Evolutionary conservation across 2,888 invertebrate species (phyloP).

Genomic region (Polietes domitor): DNA sequence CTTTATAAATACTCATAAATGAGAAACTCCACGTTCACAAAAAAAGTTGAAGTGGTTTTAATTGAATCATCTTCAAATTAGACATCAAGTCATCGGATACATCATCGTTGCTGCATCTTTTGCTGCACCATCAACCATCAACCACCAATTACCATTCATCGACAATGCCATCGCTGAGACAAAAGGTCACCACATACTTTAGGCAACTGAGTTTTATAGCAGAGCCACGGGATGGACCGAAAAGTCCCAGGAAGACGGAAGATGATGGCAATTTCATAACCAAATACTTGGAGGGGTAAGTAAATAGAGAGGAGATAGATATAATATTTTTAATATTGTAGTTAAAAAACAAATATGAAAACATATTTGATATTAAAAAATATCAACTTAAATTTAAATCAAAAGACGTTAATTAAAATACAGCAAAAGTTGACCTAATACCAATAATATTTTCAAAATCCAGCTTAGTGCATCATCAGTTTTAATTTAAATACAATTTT

Average conservation of each 20-base stretch:
- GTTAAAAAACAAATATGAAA: background rate
- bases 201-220: conserved; percentile 87
- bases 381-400: no score
- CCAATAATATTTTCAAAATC: no score
- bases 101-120: background rate
- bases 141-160: background rate
- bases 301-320: conserved; percentile 36
- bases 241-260: conserved; percentile 78
- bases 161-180: conserved; percentile 86
- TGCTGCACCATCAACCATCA: conserved; percentile 21
- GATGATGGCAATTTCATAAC: conserved; percentile 86
- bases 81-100: background rate
- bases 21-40: conserved; percentile 1
- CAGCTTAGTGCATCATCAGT: no score
- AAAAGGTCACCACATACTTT: conserved; percentile 87
- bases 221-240: conserved; percentile 82
- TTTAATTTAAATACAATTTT: no score
- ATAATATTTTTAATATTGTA: no score
- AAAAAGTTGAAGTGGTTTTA: conserved; percentile 33
- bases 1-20: conserved; percentile 4
- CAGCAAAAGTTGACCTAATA: no score
- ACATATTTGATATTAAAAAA: no score
- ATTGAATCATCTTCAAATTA: conserved; percentile 59
- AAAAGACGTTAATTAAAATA: no score
- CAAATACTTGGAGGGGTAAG: conserved; percentile 87